Conservation (phyloP, 2,888 invertebrate species). For the Ecliptopera silaceata region DNA sequence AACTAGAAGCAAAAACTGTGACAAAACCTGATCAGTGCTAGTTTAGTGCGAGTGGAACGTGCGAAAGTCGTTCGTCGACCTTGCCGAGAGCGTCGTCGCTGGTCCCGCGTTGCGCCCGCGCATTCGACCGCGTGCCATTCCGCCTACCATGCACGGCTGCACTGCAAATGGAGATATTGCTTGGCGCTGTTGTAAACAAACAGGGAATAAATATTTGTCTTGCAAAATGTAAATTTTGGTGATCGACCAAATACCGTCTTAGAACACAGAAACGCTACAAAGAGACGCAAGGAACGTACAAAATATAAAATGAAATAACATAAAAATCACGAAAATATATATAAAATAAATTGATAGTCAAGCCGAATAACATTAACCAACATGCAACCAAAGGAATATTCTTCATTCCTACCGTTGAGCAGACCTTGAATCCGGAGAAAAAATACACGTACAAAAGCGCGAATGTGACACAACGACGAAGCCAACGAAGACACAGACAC, state of each 20-base stretch:
- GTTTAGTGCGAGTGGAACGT: constrained; percentile 57
- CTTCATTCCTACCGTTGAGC: neutral
- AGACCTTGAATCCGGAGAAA: constrained; percentile 26
- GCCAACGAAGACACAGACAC: too few relatives aligned
- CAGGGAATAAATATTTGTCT: neutral
- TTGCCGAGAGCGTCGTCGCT: constrained; percentile 64
- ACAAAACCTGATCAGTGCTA: constrained; percentile 49
- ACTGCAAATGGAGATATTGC: constrained; percentile 37
- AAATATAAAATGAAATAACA: neutral
- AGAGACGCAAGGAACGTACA: neutral
- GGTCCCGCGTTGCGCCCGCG: constrained; percentile 53
- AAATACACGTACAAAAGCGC: constrained; percentile 23
- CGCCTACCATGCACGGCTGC: constrained; percentile 66
- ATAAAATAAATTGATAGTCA: constrained; percentile 11
- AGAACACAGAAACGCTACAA: neutral
- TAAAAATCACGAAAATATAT: too few relatives aligned
- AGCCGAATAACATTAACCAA: neutral
- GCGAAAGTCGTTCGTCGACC: constrained; percentile 83
- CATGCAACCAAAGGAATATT: neutral
- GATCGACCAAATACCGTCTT: neutral
- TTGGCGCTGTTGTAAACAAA: constrained; percentile 7
- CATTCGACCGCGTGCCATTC: constrained; percentile 68
- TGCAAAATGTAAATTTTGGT: neutral
- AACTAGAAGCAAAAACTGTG: constrained; percentile 45
- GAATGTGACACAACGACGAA: too few relatives aligned